Base-by-base conservation (phyloP, 2,888 invertebrate genomes). In the Pachycephus smyrnensis region DNA sequence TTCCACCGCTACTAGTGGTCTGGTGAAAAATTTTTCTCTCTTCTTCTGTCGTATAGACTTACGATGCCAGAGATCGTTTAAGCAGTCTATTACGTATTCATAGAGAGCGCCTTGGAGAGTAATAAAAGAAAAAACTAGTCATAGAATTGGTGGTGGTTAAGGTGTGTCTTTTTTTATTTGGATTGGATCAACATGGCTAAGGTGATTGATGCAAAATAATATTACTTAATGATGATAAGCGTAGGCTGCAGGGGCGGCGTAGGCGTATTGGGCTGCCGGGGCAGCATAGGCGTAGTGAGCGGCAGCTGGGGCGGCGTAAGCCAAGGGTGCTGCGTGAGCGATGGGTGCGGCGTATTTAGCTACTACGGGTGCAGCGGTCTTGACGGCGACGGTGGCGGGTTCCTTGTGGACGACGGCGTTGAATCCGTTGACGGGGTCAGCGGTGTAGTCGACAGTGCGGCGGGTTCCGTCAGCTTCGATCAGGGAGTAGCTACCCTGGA, bases 321-420 rank as follows among this genome's bases (percentile, higher is more conserved):
- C 73, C 23, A 76, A 35, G 12, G 75, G 73, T 15, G 77, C 77
- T 79, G 81, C 92, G 36, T 92, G 90, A 11, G 80, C 80, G 1
- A 80, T 75, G 9, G 75, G 75, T 69, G 78, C 55, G 31, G 76
- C 36, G n/a, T 35, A 40, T 15, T 75, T 68, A 73, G 91, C 86
- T 32, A 86, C 84, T 75, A 88, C 11, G 90, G 90, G 23, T 90
- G 92, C 0, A 92, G 91, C 76, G 92, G 92, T 82, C 32, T 31
- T 75, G 90, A 71, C 91, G 87, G 89, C 92, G 4, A 81, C 83
- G 31, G 81, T 74, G 6, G 83, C 85, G 11, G 87, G 87, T 69
- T 87, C 86, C 9, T 84, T 81, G 90, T 87, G 89, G 83, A 94
- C 87, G 23, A 87, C 86, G n/a, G 88, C 88, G 78, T 87, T 88